These are phyloP conservation scores for Chaetogeoica ovagalla DNA, from an alignment of 2,888 invertebrate genomes.

Conservation along the genomic window DNA sequence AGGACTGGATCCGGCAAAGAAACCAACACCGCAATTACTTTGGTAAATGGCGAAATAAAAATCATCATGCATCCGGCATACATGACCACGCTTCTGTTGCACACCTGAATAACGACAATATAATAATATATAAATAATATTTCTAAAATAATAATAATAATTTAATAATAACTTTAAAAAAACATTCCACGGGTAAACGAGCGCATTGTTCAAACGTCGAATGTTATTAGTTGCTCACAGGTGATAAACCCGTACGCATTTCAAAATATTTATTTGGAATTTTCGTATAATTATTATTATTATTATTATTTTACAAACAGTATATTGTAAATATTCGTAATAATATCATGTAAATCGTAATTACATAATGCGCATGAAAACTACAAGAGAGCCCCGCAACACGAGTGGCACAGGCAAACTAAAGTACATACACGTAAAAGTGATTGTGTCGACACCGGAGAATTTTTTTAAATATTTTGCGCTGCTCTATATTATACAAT, in stretches of 20 bases:
- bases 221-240: too few relatives aligned
- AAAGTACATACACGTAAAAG: not conserved
- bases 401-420: not conserved
- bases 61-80: conserved; percentile 48
- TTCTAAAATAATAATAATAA: not conserved
- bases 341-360: too few relatives aligned
- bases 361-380: too few relatives aligned
- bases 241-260: too few relatives aligned
- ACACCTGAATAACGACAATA: conserved; percentile 40
- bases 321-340: too few relatives aligned
- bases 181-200: too few relatives aligned
- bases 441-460: not conserved
- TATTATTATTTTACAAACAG: too few relatives aligned
- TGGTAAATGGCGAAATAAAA: conserved; percentile 47
- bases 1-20: conserved; percentile 52
- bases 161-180: too few relatives aligned
- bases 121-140: not conserved
- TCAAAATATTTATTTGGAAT: too few relatives aligned
- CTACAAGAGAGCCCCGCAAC: not conserved
- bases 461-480: not conserved
- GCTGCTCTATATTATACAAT: too few relatives aligned
- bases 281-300: too few relatives aligned
- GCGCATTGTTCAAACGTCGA: too few relatives aligned
- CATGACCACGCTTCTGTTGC: conserved; percentile 43
- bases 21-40: conserved; percentile 46